Base-by-base conservation (phyloP, 2,888 invertebrate species). In the Ditylenchus weischeri region DNA sequence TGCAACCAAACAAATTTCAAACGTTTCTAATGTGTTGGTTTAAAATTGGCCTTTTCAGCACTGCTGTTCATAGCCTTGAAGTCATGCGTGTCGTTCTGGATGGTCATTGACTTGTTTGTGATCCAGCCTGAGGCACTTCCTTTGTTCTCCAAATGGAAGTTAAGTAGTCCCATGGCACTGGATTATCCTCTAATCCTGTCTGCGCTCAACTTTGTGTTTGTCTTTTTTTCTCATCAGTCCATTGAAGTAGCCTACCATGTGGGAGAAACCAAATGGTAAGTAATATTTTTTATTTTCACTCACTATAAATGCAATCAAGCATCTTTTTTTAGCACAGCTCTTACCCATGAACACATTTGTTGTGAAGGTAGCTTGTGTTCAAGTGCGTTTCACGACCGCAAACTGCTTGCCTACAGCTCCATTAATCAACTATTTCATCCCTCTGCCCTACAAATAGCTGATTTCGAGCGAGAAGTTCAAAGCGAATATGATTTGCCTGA, bases 241-340 rank as follows among this genome's bases (percentile, higher is more conserved):
- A 29, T 54, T 54, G 29, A 54, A 21, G 54, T 54, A 13, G 54
- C 54, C n/a, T 54, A 54, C 13, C 54, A 54, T 29, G 54, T 54
- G 23, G 29, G 11, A 54, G 23, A 54, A 18, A 54, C 21, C 29
- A 54, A 54, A 21, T 54, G 54, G 54, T 54, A 8, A 29, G 7
- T 1, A 13, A 7, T 43, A 8, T 43, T 43, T 43, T 43, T 8
- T 43, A 6, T 43, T 54, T 54, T 54, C n/a, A 18, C 54, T 54
- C n/a, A 54, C n/a, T 21, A 29, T 29, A 54, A 54, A 54, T 54
- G 54, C 29, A 54, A 18, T 54, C 10, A 29, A 54, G 10, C 15
- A 54, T 54, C 4, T 3, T 54, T 54, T 50, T 54, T 54, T n/a
- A 54, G 54, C 29, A 29, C 21, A 15, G 54, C 54, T 7, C 29